Conservation (phyloP, 1,140 invertebrate genomes). For the Tetragonula clypearis region DNA sequence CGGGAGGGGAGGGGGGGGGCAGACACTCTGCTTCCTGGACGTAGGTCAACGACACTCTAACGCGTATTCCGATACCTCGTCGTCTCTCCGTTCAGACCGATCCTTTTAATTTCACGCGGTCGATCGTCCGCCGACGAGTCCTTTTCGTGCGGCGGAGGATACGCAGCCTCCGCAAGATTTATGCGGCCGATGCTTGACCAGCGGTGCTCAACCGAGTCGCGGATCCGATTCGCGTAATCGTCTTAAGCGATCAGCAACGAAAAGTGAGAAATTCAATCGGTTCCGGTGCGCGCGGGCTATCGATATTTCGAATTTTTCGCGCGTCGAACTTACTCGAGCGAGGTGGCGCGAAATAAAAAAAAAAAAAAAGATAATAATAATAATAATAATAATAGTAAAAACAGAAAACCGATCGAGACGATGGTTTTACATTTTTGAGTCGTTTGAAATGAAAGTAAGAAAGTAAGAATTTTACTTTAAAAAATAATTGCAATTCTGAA, state of each 20-base stretch:
- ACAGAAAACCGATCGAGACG: too few relatives aligned
- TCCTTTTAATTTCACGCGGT: constrained; percentile 66
- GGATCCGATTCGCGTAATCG: not conserved
- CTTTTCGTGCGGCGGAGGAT: constrained; percentile 57
- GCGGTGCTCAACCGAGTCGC: constrained; percentile 57
- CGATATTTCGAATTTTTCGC: too few relatives aligned
- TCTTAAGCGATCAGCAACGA: not conserved
- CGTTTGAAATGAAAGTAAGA: too few relatives aligned
- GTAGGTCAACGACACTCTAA: constrained; percentile 57
- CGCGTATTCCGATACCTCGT: constrained; percentile 48
- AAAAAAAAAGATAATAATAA: too few relatives aligned
- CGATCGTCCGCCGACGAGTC: constrained; percentile 56
- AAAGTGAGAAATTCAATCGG: not conserved
- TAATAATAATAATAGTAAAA: too few relatives aligned
- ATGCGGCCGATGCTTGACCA: constrained; percentile 52
- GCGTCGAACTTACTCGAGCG: too few relatives aligned
- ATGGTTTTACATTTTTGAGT: too few relatives aligned
- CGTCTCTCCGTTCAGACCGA: constrained; percentile 1
- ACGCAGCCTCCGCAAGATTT: constrained; percentile 61
- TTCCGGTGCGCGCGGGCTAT: not conserved
- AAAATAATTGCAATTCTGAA: too few relatives aligned
- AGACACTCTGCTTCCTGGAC: constrained; percentile 48
- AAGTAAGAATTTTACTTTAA: too few relatives aligned
- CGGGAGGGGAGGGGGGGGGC: not conserved
- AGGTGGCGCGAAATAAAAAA: too few relatives aligned